Conservation (phyloP, 2,888 invertebrate species). For the Dyspetes luteomarginatus region DNA sequence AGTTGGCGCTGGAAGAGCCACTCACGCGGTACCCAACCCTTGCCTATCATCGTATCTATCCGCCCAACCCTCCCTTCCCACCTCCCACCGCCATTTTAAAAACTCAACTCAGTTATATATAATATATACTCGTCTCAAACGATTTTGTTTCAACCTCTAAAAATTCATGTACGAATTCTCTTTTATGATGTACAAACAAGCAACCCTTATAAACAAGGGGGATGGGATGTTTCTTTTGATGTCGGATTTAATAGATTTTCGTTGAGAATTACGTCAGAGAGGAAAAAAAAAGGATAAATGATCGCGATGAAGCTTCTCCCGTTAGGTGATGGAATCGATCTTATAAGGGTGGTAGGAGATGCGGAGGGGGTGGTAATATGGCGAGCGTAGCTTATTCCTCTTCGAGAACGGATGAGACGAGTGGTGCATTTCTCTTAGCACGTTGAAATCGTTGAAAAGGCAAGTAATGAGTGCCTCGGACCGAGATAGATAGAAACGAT, state of each 20-base stretch:
- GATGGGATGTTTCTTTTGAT: no score
- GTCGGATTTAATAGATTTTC: background rate
- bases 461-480: conserved; percentile 67
- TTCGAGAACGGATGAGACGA: conserved; percentile 13
- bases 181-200: no score
- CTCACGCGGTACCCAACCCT: conserved; percentile 50
- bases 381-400: conserved; percentile 4
- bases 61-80: background rate
- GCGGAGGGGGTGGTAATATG: conserved; percentile 13
- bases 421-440: conserved; percentile 33
- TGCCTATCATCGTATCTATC: conserved; percentile 54
- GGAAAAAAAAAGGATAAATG: background rate
- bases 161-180: no score
- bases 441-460: conserved; percentile 66
- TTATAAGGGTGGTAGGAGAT: no score
- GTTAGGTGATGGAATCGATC: conserved; percentile 46
- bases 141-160: no score
- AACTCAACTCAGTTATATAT: background rate
- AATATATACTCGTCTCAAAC: background rate
- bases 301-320: background rate
- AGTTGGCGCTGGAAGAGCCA: conserved; percentile 63
- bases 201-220: no score
- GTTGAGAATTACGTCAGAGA: background rate
- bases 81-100: background rate
- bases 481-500: conserved; percentile 49